Conservation (phyloP, 1,140 invertebrate genomes). For the Caenorhabditis inopinata region DNA sequence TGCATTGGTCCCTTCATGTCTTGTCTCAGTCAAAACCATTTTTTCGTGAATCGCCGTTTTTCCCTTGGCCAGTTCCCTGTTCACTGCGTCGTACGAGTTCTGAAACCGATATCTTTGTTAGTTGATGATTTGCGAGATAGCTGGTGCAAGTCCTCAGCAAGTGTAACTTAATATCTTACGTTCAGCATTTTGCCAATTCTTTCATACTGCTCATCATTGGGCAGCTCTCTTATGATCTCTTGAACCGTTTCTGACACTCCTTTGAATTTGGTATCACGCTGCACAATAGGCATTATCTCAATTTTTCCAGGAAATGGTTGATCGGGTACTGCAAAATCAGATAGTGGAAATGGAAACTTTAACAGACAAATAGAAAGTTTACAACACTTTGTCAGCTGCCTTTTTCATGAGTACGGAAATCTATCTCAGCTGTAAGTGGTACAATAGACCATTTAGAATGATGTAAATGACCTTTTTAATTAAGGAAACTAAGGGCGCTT, state of each 20-base stretch:
- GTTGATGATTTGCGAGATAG: not conserved
- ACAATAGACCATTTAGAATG: too few relatives aligned
- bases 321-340: not conserved
- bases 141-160: not conserved
- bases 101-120: conserved; percentile 9
- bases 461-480: too few relatives aligned
- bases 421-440: too few relatives aligned
- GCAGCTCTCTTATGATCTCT: conserved; percentile 4
- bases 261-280: conserved; percentile 13
- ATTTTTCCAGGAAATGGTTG: conserved; percentile 23
- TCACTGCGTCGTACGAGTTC: conserved; percentile 20
- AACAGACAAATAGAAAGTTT: too few relatives aligned
- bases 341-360: not conserved
- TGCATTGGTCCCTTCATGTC: not conserved
- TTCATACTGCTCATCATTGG: conserved; percentile 7
- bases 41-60: not conserved
- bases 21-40: not conserved
- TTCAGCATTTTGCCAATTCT: conserved; percentile 11
- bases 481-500: too few relatives aligned
- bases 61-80: not conserved
- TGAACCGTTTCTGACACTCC: not conserved
- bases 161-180: not conserved
- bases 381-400: too few relatives aligned
- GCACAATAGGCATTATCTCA: conserved; percentile 1
- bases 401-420: too few relatives aligned